Conservation (phyloP, 2,113 vertebrate species). For the Setophaga petechia region DNA sequence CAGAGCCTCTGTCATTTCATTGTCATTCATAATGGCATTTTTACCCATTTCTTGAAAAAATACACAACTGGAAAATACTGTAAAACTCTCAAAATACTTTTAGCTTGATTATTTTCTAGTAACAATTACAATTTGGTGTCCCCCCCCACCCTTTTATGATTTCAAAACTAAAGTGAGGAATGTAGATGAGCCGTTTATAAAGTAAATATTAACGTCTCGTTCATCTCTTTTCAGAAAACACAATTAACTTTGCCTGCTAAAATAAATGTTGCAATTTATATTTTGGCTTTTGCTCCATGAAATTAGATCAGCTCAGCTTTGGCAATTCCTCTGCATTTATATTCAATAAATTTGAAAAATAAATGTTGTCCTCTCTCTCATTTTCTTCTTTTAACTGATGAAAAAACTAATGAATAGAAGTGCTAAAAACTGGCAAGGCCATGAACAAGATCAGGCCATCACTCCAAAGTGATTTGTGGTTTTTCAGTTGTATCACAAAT, state of each 20-base stretch:
- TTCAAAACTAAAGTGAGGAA: neutral
- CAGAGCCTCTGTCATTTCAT: neutral
- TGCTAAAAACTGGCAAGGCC: neutral
- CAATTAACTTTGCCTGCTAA: neutral
- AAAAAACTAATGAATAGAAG: neutral
- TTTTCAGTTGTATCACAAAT: neutral
- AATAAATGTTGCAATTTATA: neutral
- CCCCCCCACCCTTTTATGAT: neutral
- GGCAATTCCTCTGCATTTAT: neutral
- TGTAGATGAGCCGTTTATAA: neutral
- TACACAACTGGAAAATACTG: neutral
- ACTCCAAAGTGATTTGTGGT: neutral
- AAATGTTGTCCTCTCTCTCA: neutral
- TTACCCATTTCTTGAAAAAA: neutral
- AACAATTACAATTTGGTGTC: neutral
- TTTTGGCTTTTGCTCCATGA: neutral
- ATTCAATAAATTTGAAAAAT: neutral
- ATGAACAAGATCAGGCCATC: neutral
- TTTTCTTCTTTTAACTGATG: neutral
- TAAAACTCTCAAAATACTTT: neutral
- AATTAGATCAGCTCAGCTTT: neutral
- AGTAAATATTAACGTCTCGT: neutral
- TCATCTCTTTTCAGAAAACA: neutral
- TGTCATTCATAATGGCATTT: neutral
- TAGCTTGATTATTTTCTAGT: neutral